A percentile compares a stretch with the other conserved stretches of the same genome.
phyloP scores from a whole-genome alignment of 2,113 vertebrate genomes.

The Calidris pygmaea region DNA sequence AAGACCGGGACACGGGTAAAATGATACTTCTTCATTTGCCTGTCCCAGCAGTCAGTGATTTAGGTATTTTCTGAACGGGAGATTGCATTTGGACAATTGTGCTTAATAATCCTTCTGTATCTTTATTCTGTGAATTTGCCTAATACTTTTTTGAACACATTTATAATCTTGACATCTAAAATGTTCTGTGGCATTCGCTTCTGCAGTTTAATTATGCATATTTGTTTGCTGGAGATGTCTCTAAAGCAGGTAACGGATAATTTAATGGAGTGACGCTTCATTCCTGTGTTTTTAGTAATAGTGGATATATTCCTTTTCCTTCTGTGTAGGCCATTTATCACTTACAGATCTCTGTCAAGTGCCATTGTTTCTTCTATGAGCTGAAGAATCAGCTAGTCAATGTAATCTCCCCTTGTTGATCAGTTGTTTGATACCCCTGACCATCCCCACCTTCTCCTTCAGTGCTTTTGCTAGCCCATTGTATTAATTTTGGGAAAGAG shows the following conservation, averaged over 20 bases:
- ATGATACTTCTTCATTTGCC: not conserved
- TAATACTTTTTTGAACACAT: not conserved
- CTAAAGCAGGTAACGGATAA: slow-evolving; percentile 25
- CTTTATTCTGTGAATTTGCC: not conserved
- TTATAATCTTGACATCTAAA: not conserved
- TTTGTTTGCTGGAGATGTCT: slow-evolving; percentile 33
- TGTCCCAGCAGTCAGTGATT: not conserved
- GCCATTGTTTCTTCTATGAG: not conserved
- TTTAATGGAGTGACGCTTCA: slow-evolving; percentile 19
- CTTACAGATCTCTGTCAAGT: not conserved
- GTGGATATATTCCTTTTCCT: not conserved
- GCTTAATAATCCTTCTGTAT: not conserved
- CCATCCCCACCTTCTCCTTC: not conserved
- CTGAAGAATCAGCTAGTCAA: not conserved
- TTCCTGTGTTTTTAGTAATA: not conserved
- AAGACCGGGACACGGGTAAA: not conserved
- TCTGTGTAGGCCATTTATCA: not conserved
- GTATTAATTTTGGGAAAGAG: not conserved
- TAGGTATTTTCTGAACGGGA: not conserved
- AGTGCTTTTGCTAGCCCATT: not conserved
- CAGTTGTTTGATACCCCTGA: not conserved
- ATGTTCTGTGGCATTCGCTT: not conserved
- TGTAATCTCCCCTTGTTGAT: not conserved
- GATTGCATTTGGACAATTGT: not conserved
- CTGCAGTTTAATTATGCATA: not conserved